These are phyloP conservation scores for Melieria crassipennis DNA, from an alignment of 2,888 invertebrate species.

Conservation along the genomic window DNA sequence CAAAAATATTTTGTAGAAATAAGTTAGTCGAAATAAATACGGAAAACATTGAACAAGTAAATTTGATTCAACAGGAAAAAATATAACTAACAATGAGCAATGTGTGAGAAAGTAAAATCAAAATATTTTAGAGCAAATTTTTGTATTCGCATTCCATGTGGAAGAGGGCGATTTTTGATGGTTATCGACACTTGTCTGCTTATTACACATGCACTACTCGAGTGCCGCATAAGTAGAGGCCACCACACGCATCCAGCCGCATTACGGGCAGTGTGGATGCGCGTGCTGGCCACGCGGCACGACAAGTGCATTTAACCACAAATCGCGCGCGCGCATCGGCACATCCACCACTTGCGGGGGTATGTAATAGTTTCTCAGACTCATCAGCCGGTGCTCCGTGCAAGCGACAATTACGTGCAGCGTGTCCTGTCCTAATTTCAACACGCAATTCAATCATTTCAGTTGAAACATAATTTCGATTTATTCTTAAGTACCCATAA, in stretches of 20 bases:
- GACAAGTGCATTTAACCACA: conserved; percentile 54
- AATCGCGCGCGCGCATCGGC: conserved; percentile 38
- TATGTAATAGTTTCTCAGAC: conserved; percentile 3
- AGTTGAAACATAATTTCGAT: background rate
- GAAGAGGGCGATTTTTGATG: too few species aligned
- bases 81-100: too few species aligned
- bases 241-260: too few species aligned
- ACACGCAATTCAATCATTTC: conserved; percentile 28
- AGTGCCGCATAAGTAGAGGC: background rate
- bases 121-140: too few species aligned
- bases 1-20: too few species aligned
- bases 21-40: too few species aligned
- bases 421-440: background rate
- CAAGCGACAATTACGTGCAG: conserved; percentile 15
- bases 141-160: too few species aligned
- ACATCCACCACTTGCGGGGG: conserved; percentile 18
- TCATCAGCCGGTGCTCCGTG: conserved; percentile 22
- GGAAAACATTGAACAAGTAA: too few species aligned
- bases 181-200: background rate
- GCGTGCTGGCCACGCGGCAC: conserved; percentile 60
- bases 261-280: conserved; percentile 31
- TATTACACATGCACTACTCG: background rate
- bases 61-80: too few species aligned
- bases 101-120: too few species aligned
- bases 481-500: background rate